phyloP scores from a whole-genome alignment of 2,797 vertebrate genomes.

The Chelon auratus region DNA sequence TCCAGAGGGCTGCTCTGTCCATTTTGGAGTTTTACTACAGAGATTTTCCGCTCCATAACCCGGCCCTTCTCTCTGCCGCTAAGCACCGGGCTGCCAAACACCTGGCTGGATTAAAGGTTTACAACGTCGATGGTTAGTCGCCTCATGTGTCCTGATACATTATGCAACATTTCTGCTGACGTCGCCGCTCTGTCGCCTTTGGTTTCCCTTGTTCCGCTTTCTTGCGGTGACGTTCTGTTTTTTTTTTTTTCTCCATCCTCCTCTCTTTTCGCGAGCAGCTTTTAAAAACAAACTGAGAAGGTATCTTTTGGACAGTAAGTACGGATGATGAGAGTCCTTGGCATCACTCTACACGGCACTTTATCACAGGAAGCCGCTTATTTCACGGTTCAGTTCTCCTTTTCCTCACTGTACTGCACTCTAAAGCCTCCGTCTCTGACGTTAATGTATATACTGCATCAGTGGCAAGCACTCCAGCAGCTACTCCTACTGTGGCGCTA shows the following conservation, averaged over 20 bases:
- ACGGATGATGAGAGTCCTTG: slow-evolving; percentile 50
- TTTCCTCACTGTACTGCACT: slow-evolving; percentile 17
- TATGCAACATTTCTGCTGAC: background rate
- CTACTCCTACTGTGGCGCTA: background rate
- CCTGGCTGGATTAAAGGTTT: slow-evolving; percentile 94
- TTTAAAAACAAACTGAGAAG: slow-evolving; percentile 87
- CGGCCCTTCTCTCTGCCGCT: slow-evolving; percentile 90
- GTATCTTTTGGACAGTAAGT: slow-evolving; percentile 85
- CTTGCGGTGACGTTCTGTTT: slow-evolving; percentile 36
- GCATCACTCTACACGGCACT: slow-evolving; percentile 36
- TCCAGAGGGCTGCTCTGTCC: slow-evolving; percentile 92
- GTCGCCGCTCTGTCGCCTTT: background rate
- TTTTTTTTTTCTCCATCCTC: slow-evolving; percentile 51
- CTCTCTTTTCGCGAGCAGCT: slow-evolving; percentile 73
- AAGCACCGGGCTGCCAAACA: slow-evolving; percentile 93
- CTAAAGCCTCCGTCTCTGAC: slow-evolving; percentile 25
- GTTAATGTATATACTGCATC: slow-evolving; percentile 45
- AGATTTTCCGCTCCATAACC: slow-evolving; percentile 95
- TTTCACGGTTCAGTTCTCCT: slow-evolving; percentile 50
- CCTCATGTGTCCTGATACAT: slow-evolving; percentile 12
- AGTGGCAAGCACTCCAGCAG: background rate
- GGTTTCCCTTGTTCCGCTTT: slow-evolving; percentile 8
- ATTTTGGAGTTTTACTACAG: slow-evolving; percentile 96
- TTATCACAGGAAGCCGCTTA: slow-evolving; percentile 54
- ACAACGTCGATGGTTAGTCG: slow-evolving; percentile 93